phyloP scores from a whole-genome alignment of 1,140 invertebrate species.

The Chironomus tepperi region DNA sequence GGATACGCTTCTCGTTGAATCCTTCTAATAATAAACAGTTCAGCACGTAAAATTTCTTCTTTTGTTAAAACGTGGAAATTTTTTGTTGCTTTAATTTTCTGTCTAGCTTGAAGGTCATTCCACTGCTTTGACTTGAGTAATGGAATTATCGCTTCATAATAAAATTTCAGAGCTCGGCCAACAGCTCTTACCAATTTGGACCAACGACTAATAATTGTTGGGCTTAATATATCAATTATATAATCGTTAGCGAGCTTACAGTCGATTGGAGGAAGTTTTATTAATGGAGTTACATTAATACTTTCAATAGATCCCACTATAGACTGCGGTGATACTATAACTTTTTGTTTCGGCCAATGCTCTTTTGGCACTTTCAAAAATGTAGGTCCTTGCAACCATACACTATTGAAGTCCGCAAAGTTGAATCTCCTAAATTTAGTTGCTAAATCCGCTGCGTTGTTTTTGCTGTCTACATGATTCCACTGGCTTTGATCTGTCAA shows the following conservation, averaged over 20 bases:
- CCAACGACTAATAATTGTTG: background rate
- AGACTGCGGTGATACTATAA: background rate
- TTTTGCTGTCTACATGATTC: too few relatives aligned
- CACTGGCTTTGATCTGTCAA: too few relatives aligned
- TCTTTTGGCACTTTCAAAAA: background rate
- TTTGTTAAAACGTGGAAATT: background rate
- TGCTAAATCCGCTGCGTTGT: too few relatives aligned
- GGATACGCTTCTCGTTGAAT: background rate
- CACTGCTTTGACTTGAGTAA: background rate
- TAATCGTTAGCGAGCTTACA: background rate
- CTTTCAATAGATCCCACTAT: too few relatives aligned
- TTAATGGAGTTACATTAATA: background rate
- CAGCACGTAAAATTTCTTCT: background rate
- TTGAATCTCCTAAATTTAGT: background rate
- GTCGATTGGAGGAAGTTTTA: background rate
- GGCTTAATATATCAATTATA: background rate
- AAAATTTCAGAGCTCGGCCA: background rate
- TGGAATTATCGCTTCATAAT: background rate
- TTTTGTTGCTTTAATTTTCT: background rate
- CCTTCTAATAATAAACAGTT: background rate
- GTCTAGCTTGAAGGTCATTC: background rate
- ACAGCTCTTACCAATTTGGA: background rate
- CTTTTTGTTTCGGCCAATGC: background rate
- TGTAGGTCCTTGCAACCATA: background rate
- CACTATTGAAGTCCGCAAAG: background rate